Evolutionary conservation across 2,888 invertebrate species (phyloP), one percentile per base, ranked within the genome.

Genomic region (Tenthredo livida): DNA sequence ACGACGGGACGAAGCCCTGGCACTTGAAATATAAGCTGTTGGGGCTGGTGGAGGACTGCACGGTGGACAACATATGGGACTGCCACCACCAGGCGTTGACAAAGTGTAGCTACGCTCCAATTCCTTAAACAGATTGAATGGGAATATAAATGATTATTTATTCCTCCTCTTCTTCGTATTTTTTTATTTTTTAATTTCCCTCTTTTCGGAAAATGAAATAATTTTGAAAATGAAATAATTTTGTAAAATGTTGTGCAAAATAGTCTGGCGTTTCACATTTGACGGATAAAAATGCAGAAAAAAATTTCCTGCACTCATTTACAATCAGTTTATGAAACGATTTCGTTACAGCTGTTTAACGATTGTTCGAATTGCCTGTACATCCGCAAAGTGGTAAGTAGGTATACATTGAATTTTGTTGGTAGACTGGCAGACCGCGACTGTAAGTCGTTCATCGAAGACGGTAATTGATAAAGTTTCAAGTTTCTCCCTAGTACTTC

Each of bases 1-100:
- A 85, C 91, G 89, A 61, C 92, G 89, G 29, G 92, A 92, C 47
- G 92, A 92, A 17, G 93, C 92, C 85, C 93, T 89, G 72, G 92
- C 91, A 86, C 92, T 92, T 86, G 93, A 93, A 90, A 93, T 92
- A 90, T 92, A 93, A 86, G 92, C 92, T 33, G 92, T 92, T 40
- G 92, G 92, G 5, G 92, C 91, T 47, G 92, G 92, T 21, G 92
- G 92, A 61, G 92, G 92, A 88, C 92, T 92, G 88, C 92, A 92
- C 5, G 92, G 92, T 86, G 92, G 92, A 87, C 90, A 91, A 86
- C 91, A 90, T 84, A 90, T 90, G 17, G 92, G 91, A 86, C 92
- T 92, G 80, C 90, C 90, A 80, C 90, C 91, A 67, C 92, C 92
- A 12, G 92, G 92, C 43, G 91, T 91, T 87, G 92, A 92, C 72